These are phyloP conservation scores for Chelmon rostratus DNA, from an alignment of 2,797 vertebrate species.

Conservation along the genomic window DNA sequence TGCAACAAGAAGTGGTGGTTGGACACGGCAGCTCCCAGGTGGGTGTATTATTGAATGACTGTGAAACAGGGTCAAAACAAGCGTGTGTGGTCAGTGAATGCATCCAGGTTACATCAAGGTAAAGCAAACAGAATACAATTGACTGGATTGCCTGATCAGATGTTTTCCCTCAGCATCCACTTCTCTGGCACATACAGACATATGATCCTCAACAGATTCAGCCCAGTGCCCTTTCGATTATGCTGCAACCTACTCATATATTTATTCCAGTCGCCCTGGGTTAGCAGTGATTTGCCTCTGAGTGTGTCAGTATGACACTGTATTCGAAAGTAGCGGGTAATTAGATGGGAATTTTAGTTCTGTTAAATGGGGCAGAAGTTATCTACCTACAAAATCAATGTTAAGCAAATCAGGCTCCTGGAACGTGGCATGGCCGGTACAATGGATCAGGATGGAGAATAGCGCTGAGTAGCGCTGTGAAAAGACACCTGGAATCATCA, in stretches of 20 bases:
- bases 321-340: constrained; percentile 1
- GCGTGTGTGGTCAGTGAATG: constrained; percentile 25
- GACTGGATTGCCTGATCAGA: background rate
- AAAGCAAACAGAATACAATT: constrained; percentile 26
- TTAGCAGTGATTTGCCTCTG: constrained; percentile 9
- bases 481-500: background rate
- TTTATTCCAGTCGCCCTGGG: constrained; percentile 1
- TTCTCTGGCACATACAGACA: constrained; percentile 1
- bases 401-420: background rate
- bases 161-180: constrained; percentile 3
- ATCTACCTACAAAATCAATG: background rate
- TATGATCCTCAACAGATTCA: constrained; percentile 3
- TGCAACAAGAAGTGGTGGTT: constrained; percentile 32
- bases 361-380: background rate
- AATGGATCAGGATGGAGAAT: background rate
- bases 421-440: background rate
- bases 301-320: background rate
- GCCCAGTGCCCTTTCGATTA: background rate
- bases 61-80: constrained; percentile 37
- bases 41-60: constrained; percentile 44
- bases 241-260: background rate
- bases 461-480: background rate
- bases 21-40: constrained; percentile 51
- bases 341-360: background rate
- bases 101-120: constrained; percentile 15